Evolutionary conservation across 2,888 invertebrate species (phyloP).

Genomic region (Sialis fuliginosa): DNA sequence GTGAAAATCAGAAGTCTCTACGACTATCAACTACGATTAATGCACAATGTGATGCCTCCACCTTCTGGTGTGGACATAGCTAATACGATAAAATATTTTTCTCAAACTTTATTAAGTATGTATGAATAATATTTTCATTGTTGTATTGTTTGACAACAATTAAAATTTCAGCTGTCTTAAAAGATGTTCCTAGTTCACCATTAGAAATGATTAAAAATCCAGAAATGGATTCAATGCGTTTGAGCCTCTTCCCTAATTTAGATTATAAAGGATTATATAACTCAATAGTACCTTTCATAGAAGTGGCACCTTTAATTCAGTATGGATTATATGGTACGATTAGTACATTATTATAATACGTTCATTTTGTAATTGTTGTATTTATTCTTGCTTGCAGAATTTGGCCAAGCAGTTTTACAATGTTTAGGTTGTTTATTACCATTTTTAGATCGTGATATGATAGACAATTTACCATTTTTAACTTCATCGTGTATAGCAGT

Average conservation of each 20-base stretch:
- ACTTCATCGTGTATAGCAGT: slow-evolving; percentile 88
- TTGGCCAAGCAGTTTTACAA: slow-evolving; percentile 85
- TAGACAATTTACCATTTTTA: slow-evolving; percentile 88
- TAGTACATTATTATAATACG: no score
- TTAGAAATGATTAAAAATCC: slow-evolving; percentile 79
- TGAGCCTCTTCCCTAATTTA: slow-evolving; percentile 86
- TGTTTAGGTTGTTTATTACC: slow-evolving; percentile 89
- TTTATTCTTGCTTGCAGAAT: slow-evolving; percentile 38
- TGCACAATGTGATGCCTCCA: slow-evolving; percentile 78
- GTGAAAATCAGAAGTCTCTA: slow-evolving; percentile 94
- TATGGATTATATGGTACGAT: slow-evolving; percentile 64
- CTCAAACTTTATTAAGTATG: slow-evolving; percentile 89
- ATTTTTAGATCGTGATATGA: slow-evolving; percentile 88
- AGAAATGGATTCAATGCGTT: slow-evolving; percentile 68
- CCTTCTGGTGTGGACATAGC: slow-evolving; percentile 94
- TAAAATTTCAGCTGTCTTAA: slow-evolving; percentile 61
- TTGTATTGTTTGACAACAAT: not conserved
- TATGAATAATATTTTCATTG: slow-evolving; percentile 12
- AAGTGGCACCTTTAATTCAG: slow-evolving; percentile 83
- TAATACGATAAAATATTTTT: slow-evolving; percentile 95
- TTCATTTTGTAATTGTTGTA: not conserved
- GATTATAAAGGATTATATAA: slow-evolving; percentile 94
- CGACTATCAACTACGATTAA: slow-evolving; percentile 85
- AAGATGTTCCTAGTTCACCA: slow-evolving; percentile 89
- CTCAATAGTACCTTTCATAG: slow-evolving; percentile 76